Conservation (phyloP, 2,113 vertebrate genomes). For the Anguilla rostrata region DNA sequence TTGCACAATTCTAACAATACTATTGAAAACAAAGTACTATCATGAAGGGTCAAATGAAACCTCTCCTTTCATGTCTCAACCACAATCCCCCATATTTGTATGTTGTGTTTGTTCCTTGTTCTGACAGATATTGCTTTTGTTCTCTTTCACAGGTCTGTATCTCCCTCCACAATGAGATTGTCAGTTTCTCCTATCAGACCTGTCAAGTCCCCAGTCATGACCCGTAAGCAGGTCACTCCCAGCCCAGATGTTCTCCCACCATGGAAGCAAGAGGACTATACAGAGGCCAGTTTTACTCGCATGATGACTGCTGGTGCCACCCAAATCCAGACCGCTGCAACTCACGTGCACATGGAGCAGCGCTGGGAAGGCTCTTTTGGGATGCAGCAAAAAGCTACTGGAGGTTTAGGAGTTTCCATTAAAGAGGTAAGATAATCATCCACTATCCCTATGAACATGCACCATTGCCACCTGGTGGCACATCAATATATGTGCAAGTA, state of each 20-base stretch:
- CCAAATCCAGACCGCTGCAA: slow-evolving; percentile 64
- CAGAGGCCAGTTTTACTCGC: slow-evolving; percentile 74
- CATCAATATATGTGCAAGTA: neutral
- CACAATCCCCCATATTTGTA: neutral
- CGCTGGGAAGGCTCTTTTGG: slow-evolving; percentile 77
- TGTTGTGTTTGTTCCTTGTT: no score
- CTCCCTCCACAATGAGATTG: slow-evolving; percentile 79
- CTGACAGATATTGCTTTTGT: neutral
- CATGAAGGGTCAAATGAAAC: no score
- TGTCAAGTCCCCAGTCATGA: slow-evolving; percentile 85
- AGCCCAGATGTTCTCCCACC: slow-evolving; percentile 84
- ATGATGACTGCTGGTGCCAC: slow-evolving; percentile 70
- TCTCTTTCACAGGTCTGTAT: slow-evolving; percentile 62
- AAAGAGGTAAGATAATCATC: slow-evolving; percentile 63
- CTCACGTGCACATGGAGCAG: slow-evolving; percentile 78
- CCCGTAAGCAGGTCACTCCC: slow-evolving; percentile 72
- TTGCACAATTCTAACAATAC: neutral
- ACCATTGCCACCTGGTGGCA: slow-evolving; percentile 35
- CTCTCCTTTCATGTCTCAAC: no score
- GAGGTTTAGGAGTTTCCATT: slow-evolving; percentile 44
- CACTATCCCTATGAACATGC: neutral
- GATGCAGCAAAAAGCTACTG: slow-evolving; percentile 73
- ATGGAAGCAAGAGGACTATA: slow-evolving; percentile 87
- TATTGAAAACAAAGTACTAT: no score
- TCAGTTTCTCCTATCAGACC: slow-evolving; percentile 90